These are phyloP conservation scores for Drosophila sechellia DNA, from an alignment of 1,140 invertebrate species.

Conservation along the genomic window DNA sequence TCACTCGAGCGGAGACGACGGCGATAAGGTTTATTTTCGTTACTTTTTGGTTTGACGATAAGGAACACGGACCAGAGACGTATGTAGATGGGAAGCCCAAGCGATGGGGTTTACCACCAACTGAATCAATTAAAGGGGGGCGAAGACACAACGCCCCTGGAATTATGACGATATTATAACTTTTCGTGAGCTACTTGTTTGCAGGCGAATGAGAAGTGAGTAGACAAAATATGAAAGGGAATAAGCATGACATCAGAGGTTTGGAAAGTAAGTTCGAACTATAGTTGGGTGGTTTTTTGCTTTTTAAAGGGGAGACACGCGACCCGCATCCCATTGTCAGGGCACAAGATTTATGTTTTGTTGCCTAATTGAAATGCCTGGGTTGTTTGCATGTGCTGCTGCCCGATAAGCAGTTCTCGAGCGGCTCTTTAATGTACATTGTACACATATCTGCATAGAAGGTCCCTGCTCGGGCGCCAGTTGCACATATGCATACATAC, in stretches of 20 bases:
- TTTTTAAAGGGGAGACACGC: conserved; percentile 24
- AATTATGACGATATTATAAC: conserved; percentile 8
- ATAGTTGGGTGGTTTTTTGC: not conserved
- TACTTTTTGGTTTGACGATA: conserved; percentile 53
- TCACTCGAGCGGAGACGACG: conserved; percentile 52
- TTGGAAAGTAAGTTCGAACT: conserved; percentile 12
- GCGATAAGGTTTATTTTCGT: conserved; percentile 66
- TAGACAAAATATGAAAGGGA: conserved; percentile 3
- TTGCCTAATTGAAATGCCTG: conserved; percentile 66
- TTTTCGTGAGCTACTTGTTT: conserved; percentile 27
- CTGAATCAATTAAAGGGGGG: conserved; percentile 11
- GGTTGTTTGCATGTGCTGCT: conserved; percentile 19
- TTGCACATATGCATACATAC: too few relatives aligned
- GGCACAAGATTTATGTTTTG: conserved; percentile 39
- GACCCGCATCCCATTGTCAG: conserved; percentile 44
- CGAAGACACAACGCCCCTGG: not conserved
- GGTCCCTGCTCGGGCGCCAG: conserved; percentile 22
- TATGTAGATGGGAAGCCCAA: too few relatives aligned
- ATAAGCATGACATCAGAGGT: conserved; percentile 33
- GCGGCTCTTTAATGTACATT: conserved; percentile 5
- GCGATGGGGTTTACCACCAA: conserved; percentile 8
- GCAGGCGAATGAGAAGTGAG: conserved; percentile 8
- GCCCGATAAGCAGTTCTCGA: conserved; percentile 50
- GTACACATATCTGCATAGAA: conserved; percentile 2
- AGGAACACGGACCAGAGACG: conserved; percentile 25